phyloP scores from a whole-genome alignment of 2,113 vertebrate genomes.

The Junco hyemalis region DNA sequence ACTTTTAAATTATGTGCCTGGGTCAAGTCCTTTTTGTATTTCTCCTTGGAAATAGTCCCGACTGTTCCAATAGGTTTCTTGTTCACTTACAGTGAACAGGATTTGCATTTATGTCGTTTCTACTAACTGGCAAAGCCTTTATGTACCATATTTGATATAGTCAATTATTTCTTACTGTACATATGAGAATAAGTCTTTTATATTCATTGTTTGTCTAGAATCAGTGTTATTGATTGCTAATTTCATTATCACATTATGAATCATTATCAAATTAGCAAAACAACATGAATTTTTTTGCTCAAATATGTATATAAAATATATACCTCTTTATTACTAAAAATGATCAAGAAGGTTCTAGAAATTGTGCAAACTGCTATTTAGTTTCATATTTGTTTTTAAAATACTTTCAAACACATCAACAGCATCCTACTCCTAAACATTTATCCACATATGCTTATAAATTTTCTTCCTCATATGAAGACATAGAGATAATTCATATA shows the following conservation, averaged over 20 bases:
- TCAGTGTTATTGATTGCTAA: not conserved
- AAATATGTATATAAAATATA: not conserved
- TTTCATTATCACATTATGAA: not conserved
- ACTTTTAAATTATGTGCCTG: rapidly evolving
- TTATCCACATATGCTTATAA: constrained; percentile 43
- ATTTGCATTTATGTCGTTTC: not conserved
- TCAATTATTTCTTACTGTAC: not conserved
- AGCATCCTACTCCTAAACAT: constrained; percentile 41
- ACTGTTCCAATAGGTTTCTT: not conserved
- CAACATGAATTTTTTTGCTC: not conserved
- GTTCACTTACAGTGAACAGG: not conserved
- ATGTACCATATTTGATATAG: not conserved
- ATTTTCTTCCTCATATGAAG: constrained; percentile 33
- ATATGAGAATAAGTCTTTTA: not conserved
- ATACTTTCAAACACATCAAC: constrained; percentile 36
- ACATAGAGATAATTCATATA: constrained; percentile 65
- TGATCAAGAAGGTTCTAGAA: not conserved
- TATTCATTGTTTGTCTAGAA: not conserved
- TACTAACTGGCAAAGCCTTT: not conserved
- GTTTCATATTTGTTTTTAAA: not conserved
- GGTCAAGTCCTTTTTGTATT: not conserved
- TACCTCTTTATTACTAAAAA: not conserved
- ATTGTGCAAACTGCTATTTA: not conserved
- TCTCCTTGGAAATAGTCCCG: not conserved
- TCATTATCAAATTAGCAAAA: not conserved